Conservation (phyloP, 2,113 vertebrate species). For the Channa argus region DNA sequence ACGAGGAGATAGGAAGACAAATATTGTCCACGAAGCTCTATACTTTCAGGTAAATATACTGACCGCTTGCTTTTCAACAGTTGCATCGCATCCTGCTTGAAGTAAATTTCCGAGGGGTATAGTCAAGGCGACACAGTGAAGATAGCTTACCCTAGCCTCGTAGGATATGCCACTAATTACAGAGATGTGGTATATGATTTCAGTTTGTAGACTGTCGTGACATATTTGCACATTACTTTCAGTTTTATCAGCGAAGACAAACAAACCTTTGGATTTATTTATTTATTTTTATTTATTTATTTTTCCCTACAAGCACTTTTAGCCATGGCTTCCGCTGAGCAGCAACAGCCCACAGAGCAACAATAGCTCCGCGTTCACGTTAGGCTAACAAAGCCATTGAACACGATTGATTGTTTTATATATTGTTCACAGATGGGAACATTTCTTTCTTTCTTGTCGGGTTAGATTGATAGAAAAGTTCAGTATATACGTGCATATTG, state of each 20-base stretch:
- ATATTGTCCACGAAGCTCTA: conserved; percentile 25
- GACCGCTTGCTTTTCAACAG: conserved; percentile 58
- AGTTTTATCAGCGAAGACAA: conserved; percentile 19
- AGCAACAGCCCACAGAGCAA: conserved; percentile 59
- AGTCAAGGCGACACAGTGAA: conserved; percentile 65
- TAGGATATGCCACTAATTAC: conserved; percentile 79
- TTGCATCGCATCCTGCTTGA: conserved; percentile 45
- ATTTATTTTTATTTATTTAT: not conserved
- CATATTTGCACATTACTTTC: conserved; percentile 21
- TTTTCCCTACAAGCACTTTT: conserved; percentile 49
- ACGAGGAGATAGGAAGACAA: conserved; percentile 44
- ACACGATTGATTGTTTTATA: conserved; percentile 53
- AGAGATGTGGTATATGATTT: conserved; percentile 55
- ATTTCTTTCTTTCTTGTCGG: not conserved
- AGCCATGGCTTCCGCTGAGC: conserved; percentile 36
- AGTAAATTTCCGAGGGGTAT: conserved; percentile 54
- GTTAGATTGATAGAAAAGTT: conserved; percentile 27
- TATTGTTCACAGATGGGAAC: not conserved
- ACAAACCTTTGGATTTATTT: not conserved
- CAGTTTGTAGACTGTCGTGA: conserved; percentile 24
- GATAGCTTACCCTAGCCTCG: conserved; percentile 76
- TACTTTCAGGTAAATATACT: conserved; percentile 63
- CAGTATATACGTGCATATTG: not conserved
- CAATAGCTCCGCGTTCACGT: conserved; percentile 70
- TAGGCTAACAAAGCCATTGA: conserved; percentile 75